These are phyloP conservation scores for Andricus grossulariae DNA, from an alignment of 1,140 invertebrate genomes.

Conservation along the genomic window DNA sequence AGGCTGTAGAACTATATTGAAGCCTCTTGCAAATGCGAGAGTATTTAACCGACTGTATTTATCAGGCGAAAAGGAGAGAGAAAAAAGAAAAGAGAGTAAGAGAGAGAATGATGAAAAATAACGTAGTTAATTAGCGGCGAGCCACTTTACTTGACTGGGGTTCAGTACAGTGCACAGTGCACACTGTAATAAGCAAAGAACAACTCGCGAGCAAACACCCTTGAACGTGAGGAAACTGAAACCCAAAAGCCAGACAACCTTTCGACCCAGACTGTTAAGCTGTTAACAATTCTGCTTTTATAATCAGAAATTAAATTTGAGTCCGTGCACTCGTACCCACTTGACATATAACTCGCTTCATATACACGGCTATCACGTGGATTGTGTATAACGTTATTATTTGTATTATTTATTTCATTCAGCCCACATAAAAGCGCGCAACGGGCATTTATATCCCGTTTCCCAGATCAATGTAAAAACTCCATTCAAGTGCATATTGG, in stretches of 20 bases:
- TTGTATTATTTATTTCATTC: slow-evolving; percentile 13
- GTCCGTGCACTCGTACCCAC: slow-evolving; percentile 41
- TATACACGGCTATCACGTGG: not conserved
- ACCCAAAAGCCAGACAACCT: slow-evolving; percentile 52
- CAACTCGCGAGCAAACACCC: slow-evolving; percentile 63
- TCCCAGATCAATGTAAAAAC: slow-evolving; percentile 15
- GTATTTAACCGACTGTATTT: slow-evolving; percentile 46
- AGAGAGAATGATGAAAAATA: slow-evolving; percentile 59
- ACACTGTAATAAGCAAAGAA: slow-evolving; percentile 69
- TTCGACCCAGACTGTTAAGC: slow-evolving; percentile 50
- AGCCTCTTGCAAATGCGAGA: slow-evolving; percentile 45
- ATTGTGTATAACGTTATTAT: slow-evolving; percentile 11
- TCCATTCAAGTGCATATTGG: slow-evolving; percentile 17
- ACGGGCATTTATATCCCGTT: slow-evolving; percentile 11
- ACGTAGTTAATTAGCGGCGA: slow-evolving; percentile 71
- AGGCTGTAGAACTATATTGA: slow-evolving; percentile 48
- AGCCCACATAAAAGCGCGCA: not conserved
- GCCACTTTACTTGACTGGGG: slow-evolving; percentile 64
- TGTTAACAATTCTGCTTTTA: slow-evolving; percentile 51
- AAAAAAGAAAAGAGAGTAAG: slow-evolving; percentile 42
- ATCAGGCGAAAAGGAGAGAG: slow-evolving; percentile 34
- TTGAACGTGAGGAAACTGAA: slow-evolving; percentile 62
- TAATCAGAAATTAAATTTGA: slow-evolving; percentile 51
- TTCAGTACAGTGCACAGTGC: slow-evolving; percentile 56
- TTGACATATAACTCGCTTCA: slow-evolving; percentile 15